Base-by-base conservation (phyloP, 2,797 vertebrate genomes). In the Brachymystax lenok region DNA sequence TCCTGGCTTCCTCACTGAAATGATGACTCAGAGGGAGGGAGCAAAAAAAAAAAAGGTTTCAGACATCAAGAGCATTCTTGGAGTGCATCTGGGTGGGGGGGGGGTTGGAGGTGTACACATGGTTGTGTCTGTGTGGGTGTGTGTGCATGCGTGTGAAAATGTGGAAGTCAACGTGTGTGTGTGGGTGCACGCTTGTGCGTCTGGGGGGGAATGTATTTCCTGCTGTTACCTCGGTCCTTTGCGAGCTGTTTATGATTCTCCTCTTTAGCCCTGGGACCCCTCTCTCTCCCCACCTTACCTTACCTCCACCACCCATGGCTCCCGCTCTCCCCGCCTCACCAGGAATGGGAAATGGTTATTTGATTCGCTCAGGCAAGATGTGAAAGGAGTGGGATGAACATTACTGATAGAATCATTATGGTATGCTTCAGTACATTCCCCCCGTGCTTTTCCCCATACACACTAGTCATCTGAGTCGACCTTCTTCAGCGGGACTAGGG, bases 11-110 rank as follows among this genome's bases (percentile, higher is more conserved):
- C 14, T 92, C 93, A 92, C 89, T 90, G 94, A 88, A 90, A 91
- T 12, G 79, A 89, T 98, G 96, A 97, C 92, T 97, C 96, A 97
- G 93, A 35, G 91, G 86, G 89, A 91, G 88, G 92, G 89, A 93
- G 79, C 79, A 83, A 35, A 6, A 35, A 7, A 35, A 12, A 2
- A 0, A 46, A 46, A 33, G 4, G 30, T 76, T 76, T 82, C 80
- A 88, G 80, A 88, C 90, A 92, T 89, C 90, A 92, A 92, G 87
- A 94, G 75, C 72, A 75, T 84, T 85, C 79, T 84, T 80, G 66
- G 40, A 5, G 27, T 66, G 76, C 24, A 27, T 51, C 33, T 51
- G 75, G 40, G 40, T 46, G 40, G 10, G 40, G 10, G 40, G 10
- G 10, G 10, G 3, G 40, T 73, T 78, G 80, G 10, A 10, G 40